These are phyloP conservation scores for Morpho deidamia DNA, from an alignment of 2,888 invertebrate genomes.

Conservation along the genomic window DNA sequence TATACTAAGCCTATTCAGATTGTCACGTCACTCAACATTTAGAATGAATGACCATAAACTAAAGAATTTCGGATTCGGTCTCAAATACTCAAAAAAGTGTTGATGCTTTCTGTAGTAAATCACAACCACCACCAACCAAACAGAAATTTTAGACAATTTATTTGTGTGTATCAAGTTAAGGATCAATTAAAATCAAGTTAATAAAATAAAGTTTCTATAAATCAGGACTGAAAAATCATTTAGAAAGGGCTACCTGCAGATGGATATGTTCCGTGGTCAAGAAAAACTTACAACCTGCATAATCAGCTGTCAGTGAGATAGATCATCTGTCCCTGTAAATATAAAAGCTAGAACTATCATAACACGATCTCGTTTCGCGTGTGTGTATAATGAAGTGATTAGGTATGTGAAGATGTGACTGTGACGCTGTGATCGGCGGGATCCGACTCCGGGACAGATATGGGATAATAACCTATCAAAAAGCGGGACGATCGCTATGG, in stretches of 20 bases:
- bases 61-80: conserved; percentile 41
- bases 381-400: conserved; percentile 62
- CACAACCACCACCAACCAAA: conserved; percentile 68
- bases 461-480: conserved; percentile 77
- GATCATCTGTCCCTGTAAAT: conserved; percentile 79
- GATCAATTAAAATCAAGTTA: conserved; percentile 62
- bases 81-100: conserved; percentile 73
- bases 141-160: conserved; percentile 69
- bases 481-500: conserved; percentile 62
- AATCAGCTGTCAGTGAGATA: conserved; percentile 79
- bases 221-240: conserved; percentile 43
- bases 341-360: conserved; percentile 74
- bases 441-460: conserved; percentile 50
- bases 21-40: conserved; percentile 36
- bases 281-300: conserved; percentile 78
- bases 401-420: conserved; percentile 60
- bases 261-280: conserved; percentile 70
- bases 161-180: conserved; percentile 58
- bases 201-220: conserved; percentile 47
- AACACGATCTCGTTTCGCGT: conserved; percentile 56
- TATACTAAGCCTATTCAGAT: neutral
- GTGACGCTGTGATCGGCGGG: conserved; percentile 43
- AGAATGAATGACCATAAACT: conserved; percentile 59
- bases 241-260: conserved; percentile 56
- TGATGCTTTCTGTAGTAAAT: conserved; percentile 78